Percentiles rank a stretch among this genome's conserved stretches.
phyloP scores from a whole-genome alignment of 1,140 invertebrate genomes.

The Bombus haemorrhoidalis region DNA sequence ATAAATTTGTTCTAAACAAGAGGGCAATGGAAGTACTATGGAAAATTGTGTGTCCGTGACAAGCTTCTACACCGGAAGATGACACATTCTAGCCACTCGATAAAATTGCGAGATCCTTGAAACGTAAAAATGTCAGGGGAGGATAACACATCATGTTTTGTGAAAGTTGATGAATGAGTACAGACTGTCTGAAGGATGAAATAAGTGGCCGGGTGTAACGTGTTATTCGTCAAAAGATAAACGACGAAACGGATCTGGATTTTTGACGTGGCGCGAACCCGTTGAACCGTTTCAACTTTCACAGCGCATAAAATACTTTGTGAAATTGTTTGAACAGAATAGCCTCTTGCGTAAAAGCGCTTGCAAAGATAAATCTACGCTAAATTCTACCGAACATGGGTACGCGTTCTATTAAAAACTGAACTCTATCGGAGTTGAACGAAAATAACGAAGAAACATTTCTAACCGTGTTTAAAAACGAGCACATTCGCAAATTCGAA shows the following conservation, averaged over 20 bases:
- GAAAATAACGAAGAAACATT: no score
- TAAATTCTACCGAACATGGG: no score
- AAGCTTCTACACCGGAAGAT: conserved; percentile 36
- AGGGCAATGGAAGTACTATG: background rate
- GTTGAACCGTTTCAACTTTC: background rate
- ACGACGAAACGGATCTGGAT: background rate
- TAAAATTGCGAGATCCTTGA: conserved; percentile 57
- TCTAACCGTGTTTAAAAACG: no score
- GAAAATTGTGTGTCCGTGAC: background rate
- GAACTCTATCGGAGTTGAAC: no score
- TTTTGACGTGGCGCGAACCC: background rate
- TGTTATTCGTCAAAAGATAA: background rate
- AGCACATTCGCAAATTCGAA: background rate
- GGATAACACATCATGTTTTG: conserved; percentile 42
- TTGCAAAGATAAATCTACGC: no score
- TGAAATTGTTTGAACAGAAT: background rate
- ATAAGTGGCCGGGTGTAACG: conserved; percentile 4
- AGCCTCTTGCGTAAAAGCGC: no score
- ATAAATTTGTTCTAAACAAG: background rate
- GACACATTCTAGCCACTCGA: conserved; percentile 56
- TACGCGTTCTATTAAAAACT: no score
- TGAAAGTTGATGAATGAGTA: conserved; percentile 55
- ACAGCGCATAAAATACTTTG: background rate
- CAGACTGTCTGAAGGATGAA: conserved; percentile 1
- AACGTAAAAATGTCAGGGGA: conserved; percentile 44